A percentile compares a stretch with the other conserved stretches of the same genome.
Evolutionary conservation across 2,113 vertebrate genomes (phyloP).

Genomic region (Syrmaticus mikado): DNA sequence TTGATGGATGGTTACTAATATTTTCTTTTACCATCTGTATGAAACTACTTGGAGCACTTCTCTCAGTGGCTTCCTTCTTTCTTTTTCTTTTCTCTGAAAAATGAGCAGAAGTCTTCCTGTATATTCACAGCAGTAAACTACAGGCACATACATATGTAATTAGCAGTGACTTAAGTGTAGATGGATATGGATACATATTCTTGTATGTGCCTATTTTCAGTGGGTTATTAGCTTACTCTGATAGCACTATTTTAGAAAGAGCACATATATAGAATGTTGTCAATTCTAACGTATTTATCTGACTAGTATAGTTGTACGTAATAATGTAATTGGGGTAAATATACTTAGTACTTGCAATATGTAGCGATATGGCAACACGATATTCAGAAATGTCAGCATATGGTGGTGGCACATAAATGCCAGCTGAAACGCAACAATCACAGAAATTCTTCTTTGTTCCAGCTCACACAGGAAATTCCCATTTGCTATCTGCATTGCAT

Average conservation of each 20-base stretch:
- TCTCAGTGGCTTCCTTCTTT: neutral
- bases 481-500: neutral
- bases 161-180: constrained; percentile 34
- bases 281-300: constrained; percentile 58
- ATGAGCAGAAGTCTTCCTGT: constrained; percentile 37
- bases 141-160: constrained; percentile 5
- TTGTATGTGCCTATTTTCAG: constrained; percentile 41
- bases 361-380: neutral
- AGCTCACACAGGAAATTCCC: neutral
- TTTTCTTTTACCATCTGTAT: neutral
- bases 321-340: constrained; percentile 61
- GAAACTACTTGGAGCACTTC: neutral
- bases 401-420: neutral
- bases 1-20: neutral
- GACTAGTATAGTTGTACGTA: constrained; percentile 43
- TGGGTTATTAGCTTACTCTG: constrained; percentile 35
- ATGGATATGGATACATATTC: constrained; percentile 28
- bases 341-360: constrained; percentile 7
- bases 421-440: neutral
- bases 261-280: constrained; percentile 37
- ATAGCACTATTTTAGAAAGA: constrained; percentile 20
- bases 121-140: constrained; percentile 48
- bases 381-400: neutral
- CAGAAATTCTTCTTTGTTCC: neutral
- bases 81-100: neutral